Percentiles rank a stretch among this genome's conserved stretches.
phyloP scores from a whole-genome alignment of 2,888 invertebrate genomes.

The Epirrita christyi region DNA sequence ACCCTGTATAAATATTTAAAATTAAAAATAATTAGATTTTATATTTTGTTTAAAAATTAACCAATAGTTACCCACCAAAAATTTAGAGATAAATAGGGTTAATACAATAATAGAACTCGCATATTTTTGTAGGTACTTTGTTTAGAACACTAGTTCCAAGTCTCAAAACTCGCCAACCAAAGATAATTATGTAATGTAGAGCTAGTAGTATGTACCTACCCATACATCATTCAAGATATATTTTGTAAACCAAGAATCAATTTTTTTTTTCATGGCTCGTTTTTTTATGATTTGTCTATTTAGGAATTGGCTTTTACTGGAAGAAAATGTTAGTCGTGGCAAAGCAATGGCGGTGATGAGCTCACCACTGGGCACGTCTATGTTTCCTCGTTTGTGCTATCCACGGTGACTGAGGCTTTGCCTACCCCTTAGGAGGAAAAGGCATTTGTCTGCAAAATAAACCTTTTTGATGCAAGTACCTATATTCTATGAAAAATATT shows the following conservation, averaged over 20 bases:
- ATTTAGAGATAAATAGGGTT: constrained; percentile 39
- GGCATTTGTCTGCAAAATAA: too few relatives aligned
- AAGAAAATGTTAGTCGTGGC: too few relatives aligned
- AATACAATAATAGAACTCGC: not conserved
- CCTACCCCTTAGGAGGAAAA: too few relatives aligned
- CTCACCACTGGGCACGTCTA: too few relatives aligned
- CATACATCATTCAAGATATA: not conserved
- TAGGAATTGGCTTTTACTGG: too few relatives aligned
- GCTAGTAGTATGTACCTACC: not conserved
- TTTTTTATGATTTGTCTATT: too few relatives aligned
- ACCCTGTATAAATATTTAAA: too few relatives aligned
- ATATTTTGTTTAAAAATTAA: constrained; percentile 48
- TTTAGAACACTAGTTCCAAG: not conserved
- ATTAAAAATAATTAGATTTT: constrained; percentile 46
- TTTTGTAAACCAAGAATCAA: not conserved
- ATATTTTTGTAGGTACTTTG: not conserved
- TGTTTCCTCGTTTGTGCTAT: too few relatives aligned
- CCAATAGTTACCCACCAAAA: constrained; percentile 56
- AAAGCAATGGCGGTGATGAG: too few relatives aligned
- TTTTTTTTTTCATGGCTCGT: not conserved
- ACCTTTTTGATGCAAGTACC: too few relatives aligned
- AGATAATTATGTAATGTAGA: not conserved
- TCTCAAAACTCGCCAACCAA: constrained; percentile 10
- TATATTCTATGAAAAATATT: too few relatives aligned
- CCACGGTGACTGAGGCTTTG: too few relatives aligned